These are phyloP conservation scores for Omphaloscelis lunosa DNA, from an alignment of 2,888 invertebrate species.

Conservation along the genomic window DNA sequence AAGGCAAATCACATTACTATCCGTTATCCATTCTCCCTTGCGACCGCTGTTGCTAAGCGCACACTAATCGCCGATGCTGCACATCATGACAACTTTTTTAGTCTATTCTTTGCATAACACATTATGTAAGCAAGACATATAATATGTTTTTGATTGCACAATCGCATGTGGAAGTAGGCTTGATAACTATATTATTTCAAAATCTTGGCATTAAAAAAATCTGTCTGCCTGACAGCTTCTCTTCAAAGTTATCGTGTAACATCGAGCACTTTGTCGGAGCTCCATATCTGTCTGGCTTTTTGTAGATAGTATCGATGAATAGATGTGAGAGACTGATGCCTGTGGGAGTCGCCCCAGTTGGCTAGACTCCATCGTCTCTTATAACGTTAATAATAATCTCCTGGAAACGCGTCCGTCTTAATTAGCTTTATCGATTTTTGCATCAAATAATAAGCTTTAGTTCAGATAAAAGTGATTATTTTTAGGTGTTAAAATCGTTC, in stretches of 20 bases:
- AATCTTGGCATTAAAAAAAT: conserved; percentile 28
- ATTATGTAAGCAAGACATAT: conserved; percentile 48
- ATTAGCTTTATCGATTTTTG: conserved; percentile 45
- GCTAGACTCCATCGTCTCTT: conserved; percentile 73
- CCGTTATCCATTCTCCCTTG: conserved; percentile 47
- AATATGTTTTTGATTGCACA: conserved; percentile 47
- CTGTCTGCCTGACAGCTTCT: conserved; percentile 7
- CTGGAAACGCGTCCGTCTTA: conserved; percentile 52
- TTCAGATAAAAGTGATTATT: neutral
- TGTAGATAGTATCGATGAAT: conserved; percentile 55
- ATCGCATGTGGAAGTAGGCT: conserved; percentile 27
- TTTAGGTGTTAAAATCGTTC: conserved; percentile 4
- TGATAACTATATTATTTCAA: conserved; percentile 20
- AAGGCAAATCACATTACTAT: conserved; percentile 61
- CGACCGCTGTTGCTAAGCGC: conserved; percentile 58
- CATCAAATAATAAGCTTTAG: conserved; percentile 19
- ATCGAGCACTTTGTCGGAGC: conserved; percentile 47
- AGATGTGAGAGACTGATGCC: conserved; percentile 50
- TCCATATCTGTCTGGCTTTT: conserved; percentile 43
- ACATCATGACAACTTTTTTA: conserved; percentile 22
- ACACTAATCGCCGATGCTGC: conserved; percentile 39
- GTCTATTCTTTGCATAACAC: conserved; percentile 30
- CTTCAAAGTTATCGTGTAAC: conserved; percentile 37
- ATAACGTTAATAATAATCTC: conserved; percentile 60
- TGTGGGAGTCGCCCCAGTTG: conserved; percentile 74